Evolutionary conservation across 2,888 invertebrate genomes (phyloP).

Genomic region (Pantelozetes paolii): DNA sequence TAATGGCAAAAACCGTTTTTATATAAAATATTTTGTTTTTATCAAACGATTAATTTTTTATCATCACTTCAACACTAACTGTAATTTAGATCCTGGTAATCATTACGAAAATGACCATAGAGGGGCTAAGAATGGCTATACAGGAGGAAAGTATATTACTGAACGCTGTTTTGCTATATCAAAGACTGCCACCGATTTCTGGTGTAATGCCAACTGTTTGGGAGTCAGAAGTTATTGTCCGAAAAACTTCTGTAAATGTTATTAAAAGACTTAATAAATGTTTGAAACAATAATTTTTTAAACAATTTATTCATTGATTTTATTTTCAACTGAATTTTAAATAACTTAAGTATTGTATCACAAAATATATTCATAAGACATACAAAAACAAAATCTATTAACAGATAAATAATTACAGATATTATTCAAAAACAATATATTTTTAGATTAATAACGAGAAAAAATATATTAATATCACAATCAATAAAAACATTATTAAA

Average conservation of each 20-base stretch:
- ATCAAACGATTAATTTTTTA: not conserved
- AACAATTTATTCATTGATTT: not conserved
- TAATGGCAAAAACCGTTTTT: not conserved
- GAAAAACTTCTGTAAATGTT: not conserved
- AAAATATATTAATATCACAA: too few species aligned
- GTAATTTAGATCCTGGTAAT: not conserved
- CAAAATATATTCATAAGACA: not conserved
- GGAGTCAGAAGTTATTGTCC: slow-evolving; percentile 5
- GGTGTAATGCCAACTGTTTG: slow-evolving; percentile 27
- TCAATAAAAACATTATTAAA: too few species aligned
- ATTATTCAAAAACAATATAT: too few species aligned
- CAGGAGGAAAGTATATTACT: not conserved
- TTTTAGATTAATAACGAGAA: too few species aligned
- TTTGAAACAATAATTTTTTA: too few species aligned
- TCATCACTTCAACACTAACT: not conserved
- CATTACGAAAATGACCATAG: not conserved
- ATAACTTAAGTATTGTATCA: slow-evolving; percentile 12
- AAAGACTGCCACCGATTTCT: not conserved
- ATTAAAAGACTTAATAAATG: not conserved
- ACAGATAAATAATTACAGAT: not conserved
- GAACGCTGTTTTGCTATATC: not conserved
- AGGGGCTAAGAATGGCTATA: not conserved
- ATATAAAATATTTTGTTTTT: not conserved
- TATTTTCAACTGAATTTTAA: not conserved
- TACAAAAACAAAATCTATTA: not conserved